These are phyloP conservation scores for Notocelia uddmanniana DNA, from an alignment of 2,888 invertebrate species.

Conservation along the genomic window DNA sequence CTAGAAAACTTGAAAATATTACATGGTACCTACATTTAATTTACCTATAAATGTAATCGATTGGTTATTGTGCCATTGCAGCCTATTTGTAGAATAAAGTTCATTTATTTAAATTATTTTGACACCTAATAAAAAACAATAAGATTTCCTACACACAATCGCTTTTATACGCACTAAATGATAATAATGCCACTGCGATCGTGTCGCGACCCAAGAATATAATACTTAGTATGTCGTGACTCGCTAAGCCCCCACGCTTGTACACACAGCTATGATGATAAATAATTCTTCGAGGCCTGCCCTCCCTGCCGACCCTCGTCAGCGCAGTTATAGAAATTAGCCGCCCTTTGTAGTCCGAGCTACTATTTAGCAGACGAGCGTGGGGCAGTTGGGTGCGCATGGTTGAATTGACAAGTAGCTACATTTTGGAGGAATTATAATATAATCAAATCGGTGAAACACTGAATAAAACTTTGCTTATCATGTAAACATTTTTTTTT, in stretches of 20 bases:
- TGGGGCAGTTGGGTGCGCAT: neutral
- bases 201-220: neutral
- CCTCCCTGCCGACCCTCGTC: constrained; percentile 27
- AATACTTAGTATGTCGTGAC: too few species aligned
- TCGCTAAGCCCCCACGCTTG: neutral
- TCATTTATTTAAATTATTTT: too few species aligned
- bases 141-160: neutral
- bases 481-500: too few species aligned
- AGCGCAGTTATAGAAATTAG: constrained; percentile 31
- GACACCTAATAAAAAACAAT: neutral
- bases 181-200: neutral
- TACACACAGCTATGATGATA: neutral
- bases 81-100: too few species aligned
- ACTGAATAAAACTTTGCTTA: neutral
- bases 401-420: neutral
- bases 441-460: neutral
- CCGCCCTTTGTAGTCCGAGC: constrained; percentile 18
- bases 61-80: too few species aligned
- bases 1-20: too few species aligned
- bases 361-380: constrained; percentile 3
- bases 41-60: too few species aligned
- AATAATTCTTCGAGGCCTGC: constrained; percentile 17
- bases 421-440: neutral
- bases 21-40: too few species aligned
- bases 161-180: neutral